Percentiles rank a stretch among this genome's conserved stretches.
Evolutionary conservation across 1,140 invertebrate species (phyloP).

Genomic region (Brachionus rubens): DNA sequence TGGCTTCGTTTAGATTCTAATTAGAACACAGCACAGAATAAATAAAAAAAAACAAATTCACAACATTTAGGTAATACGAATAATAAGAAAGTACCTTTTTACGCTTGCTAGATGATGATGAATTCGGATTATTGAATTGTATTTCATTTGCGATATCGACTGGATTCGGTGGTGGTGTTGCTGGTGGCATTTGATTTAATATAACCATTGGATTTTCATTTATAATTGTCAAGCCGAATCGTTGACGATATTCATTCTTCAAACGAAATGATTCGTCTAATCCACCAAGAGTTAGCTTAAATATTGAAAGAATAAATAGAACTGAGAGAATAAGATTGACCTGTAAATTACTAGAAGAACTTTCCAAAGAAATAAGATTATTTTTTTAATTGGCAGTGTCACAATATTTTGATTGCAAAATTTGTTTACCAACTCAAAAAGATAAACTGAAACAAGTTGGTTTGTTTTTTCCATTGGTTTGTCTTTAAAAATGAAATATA

Average conservation of each 20-base stretch:
- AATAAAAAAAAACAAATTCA: constrained; percentile 11
- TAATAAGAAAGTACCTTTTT: constrained; percentile 42
- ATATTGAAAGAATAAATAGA: neutral
- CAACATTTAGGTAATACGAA: neutral
- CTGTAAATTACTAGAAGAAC: constrained; percentile 67
- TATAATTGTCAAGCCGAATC: constrained; percentile 70
- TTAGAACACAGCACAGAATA: neutral
- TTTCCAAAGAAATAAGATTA: constrained; percentile 92
- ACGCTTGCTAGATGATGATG: constrained; percentile 18
- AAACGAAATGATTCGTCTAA: constrained; percentile 73
- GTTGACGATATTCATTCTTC: constrained; percentile 71
- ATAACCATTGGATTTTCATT: constrained; percentile 91
- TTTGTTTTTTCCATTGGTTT: constrained; percentile 8
- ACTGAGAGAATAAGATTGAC: neutral
- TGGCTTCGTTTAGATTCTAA: neutral
- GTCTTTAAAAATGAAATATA: neutral
- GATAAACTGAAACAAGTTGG: neutral
- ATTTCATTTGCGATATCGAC: constrained; percentile 76
- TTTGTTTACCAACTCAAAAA: constrained; percentile 35
- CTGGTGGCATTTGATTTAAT: constrained; percentile 83
- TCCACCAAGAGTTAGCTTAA: constrained; percentile 76
- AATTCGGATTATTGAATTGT: neutral
- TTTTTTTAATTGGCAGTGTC: constrained; percentile 92
- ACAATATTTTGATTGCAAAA: constrained; percentile 41
- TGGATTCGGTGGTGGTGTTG: constrained; percentile 86